A percentile compares a stretch with the other conserved stretches of the same genome.
Conservation (phyloP, 2,888 invertebrate genomes). For the Drosophila neotestacea region DNA sequence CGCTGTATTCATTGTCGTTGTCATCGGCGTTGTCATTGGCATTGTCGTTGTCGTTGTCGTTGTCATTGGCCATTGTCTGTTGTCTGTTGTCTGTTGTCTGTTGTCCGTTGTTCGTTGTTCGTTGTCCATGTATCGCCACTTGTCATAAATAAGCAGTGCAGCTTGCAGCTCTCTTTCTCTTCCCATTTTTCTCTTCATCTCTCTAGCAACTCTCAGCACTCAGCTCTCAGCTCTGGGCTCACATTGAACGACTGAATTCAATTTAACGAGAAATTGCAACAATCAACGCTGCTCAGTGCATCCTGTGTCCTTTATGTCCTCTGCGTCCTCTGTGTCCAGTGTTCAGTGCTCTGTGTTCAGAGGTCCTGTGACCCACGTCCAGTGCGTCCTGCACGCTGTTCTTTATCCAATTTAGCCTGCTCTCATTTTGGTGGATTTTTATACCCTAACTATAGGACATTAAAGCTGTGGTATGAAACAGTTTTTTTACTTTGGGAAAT, state of each 20-base stretch:
- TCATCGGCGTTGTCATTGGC: constrained; percentile 44
- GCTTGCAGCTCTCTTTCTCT: constrained; percentile 15
- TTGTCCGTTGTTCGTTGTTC: constrained; percentile 9
- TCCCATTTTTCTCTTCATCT: background rate
- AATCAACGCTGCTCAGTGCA: constrained; percentile 67
- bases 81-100: constrained; percentile 12
- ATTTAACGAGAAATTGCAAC: constrained; percentile 80
- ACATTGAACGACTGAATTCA: constrained; percentile 75
- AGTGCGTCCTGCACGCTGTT: constrained; percentile 7
- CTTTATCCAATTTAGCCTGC: constrained; percentile 26
- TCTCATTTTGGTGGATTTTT: background rate
- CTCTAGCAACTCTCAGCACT: constrained; percentile 4
- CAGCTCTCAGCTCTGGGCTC: constrained; percentile 27
- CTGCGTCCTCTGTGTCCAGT: background rate
- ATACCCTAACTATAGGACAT: background rate
- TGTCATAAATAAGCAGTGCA: constrained; percentile 66
- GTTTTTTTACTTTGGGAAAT: background rate
- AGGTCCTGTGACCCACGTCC: constrained; percentile 8
- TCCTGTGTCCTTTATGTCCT: constrained; percentile 10
- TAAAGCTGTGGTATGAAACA: background rate
- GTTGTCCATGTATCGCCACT: constrained; percentile 33
- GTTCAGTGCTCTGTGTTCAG: background rate
- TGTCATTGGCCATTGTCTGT: constrained; percentile 32
- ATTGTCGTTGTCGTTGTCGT: constrained; percentile 26
- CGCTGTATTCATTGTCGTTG: constrained; percentile 63